Conservation (phyloP, 2,888 invertebrate genomes). For the Empis livida region DNA sequence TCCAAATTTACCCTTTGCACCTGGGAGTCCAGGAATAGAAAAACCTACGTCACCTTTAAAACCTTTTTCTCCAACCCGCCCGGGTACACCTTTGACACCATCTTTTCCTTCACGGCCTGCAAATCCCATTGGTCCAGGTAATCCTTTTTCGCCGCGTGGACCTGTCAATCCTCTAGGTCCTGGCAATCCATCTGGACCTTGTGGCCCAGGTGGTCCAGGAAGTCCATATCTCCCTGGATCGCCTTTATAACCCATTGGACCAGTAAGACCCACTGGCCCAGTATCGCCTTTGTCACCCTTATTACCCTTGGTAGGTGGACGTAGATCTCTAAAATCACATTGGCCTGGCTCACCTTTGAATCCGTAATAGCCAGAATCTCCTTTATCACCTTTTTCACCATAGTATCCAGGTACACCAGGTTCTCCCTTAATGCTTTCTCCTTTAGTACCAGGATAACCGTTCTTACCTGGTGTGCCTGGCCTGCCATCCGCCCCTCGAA, state of each 20-base stretch:
- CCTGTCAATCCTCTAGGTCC: slow-evolving; percentile 68
- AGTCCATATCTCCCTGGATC: slow-evolving; percentile 44
- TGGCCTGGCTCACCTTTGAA: slow-evolving; percentile 51
- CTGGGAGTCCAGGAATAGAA: slow-evolving; percentile 45
- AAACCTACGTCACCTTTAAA: slow-evolving; percentile 55
- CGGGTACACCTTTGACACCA: slow-evolving; percentile 50
- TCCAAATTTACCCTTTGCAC: slow-evolving; percentile 46
- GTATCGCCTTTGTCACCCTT: slow-evolving; percentile 50
- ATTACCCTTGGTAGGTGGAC: slow-evolving; percentile 16
- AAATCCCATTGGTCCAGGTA: slow-evolving; percentile 60
- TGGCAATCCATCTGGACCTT: slow-evolving; percentile 48
- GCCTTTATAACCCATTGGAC: slow-evolving; percentile 50
- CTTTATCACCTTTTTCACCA: slow-evolving; percentile 40
- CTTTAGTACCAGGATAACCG: slow-evolving; percentile 56
- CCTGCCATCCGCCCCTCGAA: slow-evolving; percentile 56
- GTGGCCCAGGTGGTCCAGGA: slow-evolving; percentile 46
- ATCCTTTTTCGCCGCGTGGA: slow-evolving; percentile 68
- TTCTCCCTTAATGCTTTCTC: slow-evolving; percentile 62
- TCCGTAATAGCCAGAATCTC: slow-evolving; percentile 35
- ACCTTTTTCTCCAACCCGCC: slow-evolving; percentile 52
- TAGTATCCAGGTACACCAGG: slow-evolving; percentile 47
- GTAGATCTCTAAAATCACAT: slow-evolving; percentile 41
- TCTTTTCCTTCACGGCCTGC: slow-evolving; percentile 55
- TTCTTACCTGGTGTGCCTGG: slow-evolving; percentile 52
- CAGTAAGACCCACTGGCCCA: slow-evolving; percentile 45